A percentile compares a stretch with the other conserved stretches of the same genome.
Conservation (phyloP, 2,888 invertebrate species). For the Crossocerus cetratus region DNA sequence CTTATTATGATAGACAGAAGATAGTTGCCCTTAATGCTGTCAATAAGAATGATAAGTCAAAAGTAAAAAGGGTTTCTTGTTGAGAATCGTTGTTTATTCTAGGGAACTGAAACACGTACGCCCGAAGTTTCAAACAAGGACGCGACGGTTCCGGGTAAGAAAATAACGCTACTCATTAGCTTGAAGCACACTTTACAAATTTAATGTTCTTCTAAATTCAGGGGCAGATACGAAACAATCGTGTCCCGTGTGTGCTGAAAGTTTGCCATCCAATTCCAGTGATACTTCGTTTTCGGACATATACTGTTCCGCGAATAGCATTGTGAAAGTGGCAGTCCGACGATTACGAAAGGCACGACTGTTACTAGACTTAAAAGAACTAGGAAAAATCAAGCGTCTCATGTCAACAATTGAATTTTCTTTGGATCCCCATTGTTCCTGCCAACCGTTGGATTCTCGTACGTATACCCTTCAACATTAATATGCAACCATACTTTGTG, state of each 20-base stretch:
- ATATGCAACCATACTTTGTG: too few species aligned
- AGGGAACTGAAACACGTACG: too few species aligned
- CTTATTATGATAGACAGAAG: too few species aligned
- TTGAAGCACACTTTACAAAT: neutral
- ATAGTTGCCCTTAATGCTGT: too few species aligned
- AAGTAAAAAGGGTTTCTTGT: too few species aligned
- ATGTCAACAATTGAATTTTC: constrained; percentile 62
- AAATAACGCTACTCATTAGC: constrained; percentile 9
- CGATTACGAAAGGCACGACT: constrained; percentile 65
- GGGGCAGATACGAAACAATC: constrained; percentile 19
- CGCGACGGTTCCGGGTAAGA: constrained; percentile 31
- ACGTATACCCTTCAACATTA: constrained; percentile 32
- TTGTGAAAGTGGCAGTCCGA: constrained; percentile 69
- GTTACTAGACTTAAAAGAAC: constrained; percentile 64
- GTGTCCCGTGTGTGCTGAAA: constrained; percentile 69
- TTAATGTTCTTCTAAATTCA: constrained; percentile 18
- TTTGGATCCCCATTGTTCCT: constrained; percentile 65
- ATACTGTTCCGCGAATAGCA: constrained; percentile 66
- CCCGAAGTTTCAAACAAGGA: constrained; percentile 2
- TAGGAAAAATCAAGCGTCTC: constrained; percentile 52
- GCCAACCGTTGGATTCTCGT: constrained; percentile 69
- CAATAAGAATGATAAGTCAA: too few species aligned
- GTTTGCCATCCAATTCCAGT: constrained; percentile 62
- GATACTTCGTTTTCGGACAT: too few species aligned
- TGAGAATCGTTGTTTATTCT: too few species aligned